Conservation (phyloP, 2,797 vertebrate species). For the Thripadectes ignobilis region DNA sequence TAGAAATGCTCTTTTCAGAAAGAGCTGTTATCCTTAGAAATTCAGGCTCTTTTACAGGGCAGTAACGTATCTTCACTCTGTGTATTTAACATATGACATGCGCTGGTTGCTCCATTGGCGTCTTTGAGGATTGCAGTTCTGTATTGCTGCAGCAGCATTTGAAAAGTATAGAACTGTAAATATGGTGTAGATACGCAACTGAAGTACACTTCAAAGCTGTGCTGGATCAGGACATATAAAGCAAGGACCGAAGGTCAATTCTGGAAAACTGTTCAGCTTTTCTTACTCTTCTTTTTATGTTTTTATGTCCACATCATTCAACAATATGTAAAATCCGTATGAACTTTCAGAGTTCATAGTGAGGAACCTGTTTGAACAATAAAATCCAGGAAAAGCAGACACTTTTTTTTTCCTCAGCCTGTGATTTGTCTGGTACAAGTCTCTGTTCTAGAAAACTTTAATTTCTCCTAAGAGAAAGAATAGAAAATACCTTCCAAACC, state of each 20-base stretch:
- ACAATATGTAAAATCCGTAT: rapidly evolving
- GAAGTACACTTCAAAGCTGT: rapidly evolving
- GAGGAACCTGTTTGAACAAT: neutral
- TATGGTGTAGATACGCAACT: rapidly evolving
- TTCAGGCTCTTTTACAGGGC: neutral
- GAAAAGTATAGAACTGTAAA: neutral
- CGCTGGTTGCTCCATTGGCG: rapidly evolving
- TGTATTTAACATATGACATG: rapidly evolving
- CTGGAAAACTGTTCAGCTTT: neutral
- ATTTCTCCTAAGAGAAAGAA: neutral
- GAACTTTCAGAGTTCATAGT: neutral
- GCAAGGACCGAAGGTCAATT: neutral
- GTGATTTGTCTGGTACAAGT: neutral
- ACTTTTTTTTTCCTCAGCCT: neutral
- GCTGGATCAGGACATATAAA: neutral
- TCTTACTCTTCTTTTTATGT: neutral
- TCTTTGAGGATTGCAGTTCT: neutral
- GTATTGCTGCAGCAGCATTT: neutral
- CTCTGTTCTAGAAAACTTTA: neutral
- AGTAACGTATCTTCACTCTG: neutral
- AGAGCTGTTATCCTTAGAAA: conserved; percentile 44
- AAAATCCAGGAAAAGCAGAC: neutral
- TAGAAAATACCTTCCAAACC: neutral
- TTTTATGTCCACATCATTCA: neutral
- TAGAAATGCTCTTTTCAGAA: conserved; percentile 66